Evolutionary conservation across 2,113 vertebrate species (phyloP).

Genomic region (Lampris incognitus): DNA sequence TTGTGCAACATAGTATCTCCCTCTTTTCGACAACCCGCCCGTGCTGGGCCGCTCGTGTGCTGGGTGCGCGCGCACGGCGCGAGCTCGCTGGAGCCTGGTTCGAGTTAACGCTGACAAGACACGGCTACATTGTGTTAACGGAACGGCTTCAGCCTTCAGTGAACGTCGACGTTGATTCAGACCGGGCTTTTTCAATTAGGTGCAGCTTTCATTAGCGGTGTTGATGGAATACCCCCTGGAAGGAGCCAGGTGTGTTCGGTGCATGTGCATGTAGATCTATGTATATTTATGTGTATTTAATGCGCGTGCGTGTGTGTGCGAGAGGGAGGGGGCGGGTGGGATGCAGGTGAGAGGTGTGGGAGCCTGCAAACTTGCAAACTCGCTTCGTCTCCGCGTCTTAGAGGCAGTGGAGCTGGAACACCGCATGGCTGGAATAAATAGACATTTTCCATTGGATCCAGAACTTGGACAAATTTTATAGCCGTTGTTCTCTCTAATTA

Average conservation of each 20-base stretch:
- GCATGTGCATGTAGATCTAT: background rate
- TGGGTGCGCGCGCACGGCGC: too few species aligned
- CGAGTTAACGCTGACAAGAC: too few species aligned
- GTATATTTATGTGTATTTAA: background rate
- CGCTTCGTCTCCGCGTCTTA: background rate
- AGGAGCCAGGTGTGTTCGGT: background rate
- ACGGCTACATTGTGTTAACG: too few species aligned
- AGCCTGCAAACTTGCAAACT: slow-evolving; percentile 17
- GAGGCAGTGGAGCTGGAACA: slow-evolving; percentile 62
- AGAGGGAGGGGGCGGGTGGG: slow-evolving; percentile 8
- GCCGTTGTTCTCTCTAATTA: slow-evolving; percentile 79
- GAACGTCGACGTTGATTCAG: background rate
- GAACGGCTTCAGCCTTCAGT: background rate
- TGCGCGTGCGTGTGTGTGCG: background rate
- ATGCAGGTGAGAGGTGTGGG: slow-evolving; percentile 8
- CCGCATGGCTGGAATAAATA: slow-evolving; percentile 73
- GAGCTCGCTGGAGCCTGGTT: too few species aligned
- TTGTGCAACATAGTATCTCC: too few species aligned
- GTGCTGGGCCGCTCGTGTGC: too few species aligned
- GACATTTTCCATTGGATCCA: slow-evolving; percentile 81
- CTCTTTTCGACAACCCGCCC: too few species aligned
- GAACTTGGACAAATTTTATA: slow-evolving; percentile 81
- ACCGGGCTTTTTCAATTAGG: background rate
- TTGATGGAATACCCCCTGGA: background rate
- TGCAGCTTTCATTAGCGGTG: too few species aligned